Evolutionary conservation across 1,140 invertebrate genomes (phyloP), one percentile per base, ranked within the genome.

Genomic region (Megathymus violae): DNA sequence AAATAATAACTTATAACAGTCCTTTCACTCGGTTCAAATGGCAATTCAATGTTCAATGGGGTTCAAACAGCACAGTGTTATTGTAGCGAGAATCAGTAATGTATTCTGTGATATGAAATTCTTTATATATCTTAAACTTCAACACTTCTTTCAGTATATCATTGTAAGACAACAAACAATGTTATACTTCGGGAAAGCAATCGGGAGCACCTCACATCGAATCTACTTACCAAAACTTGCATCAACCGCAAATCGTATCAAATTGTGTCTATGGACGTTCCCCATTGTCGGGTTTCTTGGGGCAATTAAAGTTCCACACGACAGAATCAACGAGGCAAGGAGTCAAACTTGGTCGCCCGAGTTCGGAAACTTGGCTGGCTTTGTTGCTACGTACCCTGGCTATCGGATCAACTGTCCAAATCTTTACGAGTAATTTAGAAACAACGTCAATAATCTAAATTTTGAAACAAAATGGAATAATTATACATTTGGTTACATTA

Each of bases 231-330:
- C 40, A 17, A 34, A 67, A 72, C 65, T 71, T 67, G 64, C 61
- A 69, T 59, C 54, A 65, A 13, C 66, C 63, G 40, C 76, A 77
- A 80, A 80, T 78, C 69, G 69, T 68, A 71, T 78, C 71, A 82
- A 79, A 75, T 80, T 72, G 79, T 78, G 77, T 74, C 78, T 76
- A 82, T 80, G 75, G 76, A 76, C 76, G 72, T 61, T 67, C 68
- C 71, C 69, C 51, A 41, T 54, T 69, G 63, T 60, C 58, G 59
- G 73, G 71, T 74, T 76, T 72, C 72, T 74, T 76, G 47, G 66
- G 74, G 74, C 78, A 82, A 80, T 80, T 80, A 78, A 80, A 82
- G 71, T 82, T 82, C 65, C 66, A 61, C 70, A 67, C 52, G 66
- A 78, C 75, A 71, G 68, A 67, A 47, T 62, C 62, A 60, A 65